Evolutionary conservation across 2,797 vertebrate species (phyloP).

Genomic region (Cichlasoma orientale): DNA sequence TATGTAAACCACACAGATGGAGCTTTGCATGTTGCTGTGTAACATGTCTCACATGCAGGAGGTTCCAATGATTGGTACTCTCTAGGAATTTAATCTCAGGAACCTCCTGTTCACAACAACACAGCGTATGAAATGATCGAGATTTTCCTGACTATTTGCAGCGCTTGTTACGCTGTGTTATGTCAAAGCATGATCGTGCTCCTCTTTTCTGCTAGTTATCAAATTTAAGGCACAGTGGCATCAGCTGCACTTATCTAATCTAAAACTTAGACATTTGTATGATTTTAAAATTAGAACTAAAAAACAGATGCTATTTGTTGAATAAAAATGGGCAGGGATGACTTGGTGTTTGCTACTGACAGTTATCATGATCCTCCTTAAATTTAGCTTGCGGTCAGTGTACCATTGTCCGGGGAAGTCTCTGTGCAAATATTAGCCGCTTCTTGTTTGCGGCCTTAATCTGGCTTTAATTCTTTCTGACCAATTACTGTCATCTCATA

Average conservation of each 20-base stretch:
- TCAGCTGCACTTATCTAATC: neutral
- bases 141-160: neutral
- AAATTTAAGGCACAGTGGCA: neutral
- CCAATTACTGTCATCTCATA: conserved; percentile 44
- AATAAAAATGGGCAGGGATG: neutral
- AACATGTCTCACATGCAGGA: neutral
- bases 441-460: conserved; percentile 40
- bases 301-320: neutral
- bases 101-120: neutral
- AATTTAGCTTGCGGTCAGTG: neutral
- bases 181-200: neutral
- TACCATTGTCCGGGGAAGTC: conserved; percentile 6
- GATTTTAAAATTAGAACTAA: neutral
- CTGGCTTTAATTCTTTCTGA: conserved; percentile 34
- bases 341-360: neutral
- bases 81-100: neutral
- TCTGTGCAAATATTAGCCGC: conserved; percentile 20
- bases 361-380: neutral
- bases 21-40: neutral
- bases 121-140: neutral
- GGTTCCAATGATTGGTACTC: neutral
- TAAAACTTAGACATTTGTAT: neutral
- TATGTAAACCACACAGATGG: neutral
- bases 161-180: neutral
- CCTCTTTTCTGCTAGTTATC: neutral